These are phyloP conservation scores for Gymnoscopelus microlampas DNA, from an alignment of 2,797 vertebrate genomes.

Conservation along the genomic window DNA sequence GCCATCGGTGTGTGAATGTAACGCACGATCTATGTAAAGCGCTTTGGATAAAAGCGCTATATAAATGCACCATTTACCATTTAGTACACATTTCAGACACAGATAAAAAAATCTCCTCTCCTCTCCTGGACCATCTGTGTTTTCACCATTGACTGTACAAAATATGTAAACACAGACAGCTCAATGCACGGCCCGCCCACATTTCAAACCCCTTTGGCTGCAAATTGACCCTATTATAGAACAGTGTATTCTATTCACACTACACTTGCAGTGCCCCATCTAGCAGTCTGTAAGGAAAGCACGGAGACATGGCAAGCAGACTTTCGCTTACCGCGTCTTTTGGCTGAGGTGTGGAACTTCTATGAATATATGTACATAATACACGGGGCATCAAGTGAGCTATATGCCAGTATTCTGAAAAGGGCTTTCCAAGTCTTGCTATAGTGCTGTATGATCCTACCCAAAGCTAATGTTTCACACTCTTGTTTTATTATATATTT, in stretches of 20 bases:
- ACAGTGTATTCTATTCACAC: slow-evolving; percentile 49
- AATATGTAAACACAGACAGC: not conserved
- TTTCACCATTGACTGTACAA: no score
- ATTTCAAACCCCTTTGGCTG: slow-evolving; percentile 63
- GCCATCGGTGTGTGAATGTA: no score
- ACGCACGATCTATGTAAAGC: no score
- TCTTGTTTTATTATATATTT: slow-evolving; percentile 62
- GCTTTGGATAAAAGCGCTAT: no score
- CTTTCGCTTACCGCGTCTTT: not conserved
- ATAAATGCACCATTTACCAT: no score
- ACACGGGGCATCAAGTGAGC: slow-evolving; percentile 25
- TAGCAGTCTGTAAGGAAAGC: slow-evolving; percentile 40
- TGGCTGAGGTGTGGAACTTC: slow-evolving; percentile 20
- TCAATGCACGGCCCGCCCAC: slow-evolving; percentile 44
- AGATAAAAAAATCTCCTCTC: not conserved
- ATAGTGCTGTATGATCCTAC: slow-evolving; percentile 38
- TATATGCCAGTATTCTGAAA: slow-evolving; percentile 42
- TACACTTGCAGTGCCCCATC: slow-evolving; percentile 24
- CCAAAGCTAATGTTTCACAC: slow-evolving; percentile 54
- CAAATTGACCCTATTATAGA: slow-evolving; percentile 50
- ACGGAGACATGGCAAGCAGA: slow-evolving; percentile 24
- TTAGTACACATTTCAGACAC: no score
- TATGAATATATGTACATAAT: slow-evolving; percentile 59
- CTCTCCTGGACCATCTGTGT: not conserved
- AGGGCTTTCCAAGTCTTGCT: slow-evolving; percentile 43